Percentiles rank a stretch among this genome's conserved stretches.
phyloP scores from a whole-genome alignment of 2,113 vertebrate species.

The Phaethornis superciliosus region DNA sequence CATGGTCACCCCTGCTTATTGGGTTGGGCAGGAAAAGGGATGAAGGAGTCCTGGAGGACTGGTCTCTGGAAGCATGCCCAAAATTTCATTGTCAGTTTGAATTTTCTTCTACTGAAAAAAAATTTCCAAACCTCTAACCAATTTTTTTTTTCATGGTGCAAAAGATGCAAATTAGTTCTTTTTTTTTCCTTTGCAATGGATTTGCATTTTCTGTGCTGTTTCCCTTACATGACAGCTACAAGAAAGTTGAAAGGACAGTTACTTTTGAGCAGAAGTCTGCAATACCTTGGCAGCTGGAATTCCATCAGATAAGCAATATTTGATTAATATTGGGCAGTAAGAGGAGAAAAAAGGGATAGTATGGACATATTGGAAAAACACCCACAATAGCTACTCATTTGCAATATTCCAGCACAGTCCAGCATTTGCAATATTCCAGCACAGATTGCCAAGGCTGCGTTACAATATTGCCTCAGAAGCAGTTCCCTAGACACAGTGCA shows the following conservation, averaged over 20 bases:
- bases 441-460: slow-evolving; percentile 33
- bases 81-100: not conserved
- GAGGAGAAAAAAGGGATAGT: slow-evolving; percentile 23
- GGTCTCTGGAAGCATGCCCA: not conserved
- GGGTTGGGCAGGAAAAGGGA: not conserved
- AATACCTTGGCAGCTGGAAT: slow-evolving; percentile 35
- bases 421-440: slow-evolving; percentile 58
- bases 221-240: fast-evolving
- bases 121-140: not conserved
- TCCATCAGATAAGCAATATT: slow-evolving; percentile 53
- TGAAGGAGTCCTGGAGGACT: not conserved
- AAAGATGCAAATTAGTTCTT: not conserved
- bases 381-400: slow-evolving; percentile 32
- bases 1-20: not conserved
- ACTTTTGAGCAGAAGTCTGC: slow-evolving; percentile 2
- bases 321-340: slow-evolving; percentile 57
- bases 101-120: not conserved
- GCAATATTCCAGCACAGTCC: slow-evolving; percentile 44
- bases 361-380: slow-evolving; percentile 62
- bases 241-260: not conserved
- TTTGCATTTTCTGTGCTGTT: not conserved
- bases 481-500: not conserved
- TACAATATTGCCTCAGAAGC: slow-evolving; percentile 65
- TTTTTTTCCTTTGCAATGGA: not conserved
- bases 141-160: fast-evolving